Evolutionary conservation across 2,888 invertebrate species (phyloP).

Genomic region (Chalcosyrphus nemorum): DNA sequence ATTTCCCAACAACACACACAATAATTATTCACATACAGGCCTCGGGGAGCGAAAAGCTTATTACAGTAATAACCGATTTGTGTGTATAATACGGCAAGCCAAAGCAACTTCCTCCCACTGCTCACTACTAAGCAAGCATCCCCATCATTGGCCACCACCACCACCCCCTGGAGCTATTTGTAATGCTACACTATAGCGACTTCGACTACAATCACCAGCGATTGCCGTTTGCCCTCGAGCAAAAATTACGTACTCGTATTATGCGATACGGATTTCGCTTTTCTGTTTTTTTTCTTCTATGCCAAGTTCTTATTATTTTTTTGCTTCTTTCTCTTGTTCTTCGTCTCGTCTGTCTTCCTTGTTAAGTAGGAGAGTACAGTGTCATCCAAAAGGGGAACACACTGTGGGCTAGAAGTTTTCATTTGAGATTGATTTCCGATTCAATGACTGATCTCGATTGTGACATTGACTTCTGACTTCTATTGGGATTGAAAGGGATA

Average conservation of each 20-base stretch:
- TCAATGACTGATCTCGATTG: background rate
- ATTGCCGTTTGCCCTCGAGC: conserved; percentile 67
- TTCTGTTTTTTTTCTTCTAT: conserved; percentile 11
- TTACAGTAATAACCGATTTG: conserved; percentile 73
- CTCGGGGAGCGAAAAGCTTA: conserved; percentile 65
- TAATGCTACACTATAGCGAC: conserved; percentile 65
- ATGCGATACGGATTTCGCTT: conserved; percentile 59
- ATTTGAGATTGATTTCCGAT: background rate
- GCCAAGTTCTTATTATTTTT: background rate
- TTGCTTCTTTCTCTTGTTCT: background rate
- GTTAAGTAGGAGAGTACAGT: background rate
- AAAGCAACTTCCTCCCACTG: conserved; percentile 23
- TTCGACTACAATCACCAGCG: conserved; percentile 69
- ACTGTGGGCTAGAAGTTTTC: conserved; percentile 1
- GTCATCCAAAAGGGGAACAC: background rate
- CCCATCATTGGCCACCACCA: conserved; percentile 63
- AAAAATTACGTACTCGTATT: conserved; percentile 66
- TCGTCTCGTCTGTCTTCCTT: background rate
- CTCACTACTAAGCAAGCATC: conserved; percentile 57
- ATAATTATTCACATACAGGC: conserved; percentile 72
- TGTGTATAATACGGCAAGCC: conserved; percentile 59
- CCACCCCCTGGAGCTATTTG: conserved; percentile 68
- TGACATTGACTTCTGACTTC: too few species aligned
- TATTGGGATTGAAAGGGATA: too few species aligned
- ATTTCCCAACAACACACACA: conserved; percentile 55